Percentiles rank a stretch among this genome's conserved stretches.
These are phyloP conservation scores for Malthinus seriepunctatus DNA, from an alignment of 2,888 invertebrate species.

Conservation along the genomic window DNA sequence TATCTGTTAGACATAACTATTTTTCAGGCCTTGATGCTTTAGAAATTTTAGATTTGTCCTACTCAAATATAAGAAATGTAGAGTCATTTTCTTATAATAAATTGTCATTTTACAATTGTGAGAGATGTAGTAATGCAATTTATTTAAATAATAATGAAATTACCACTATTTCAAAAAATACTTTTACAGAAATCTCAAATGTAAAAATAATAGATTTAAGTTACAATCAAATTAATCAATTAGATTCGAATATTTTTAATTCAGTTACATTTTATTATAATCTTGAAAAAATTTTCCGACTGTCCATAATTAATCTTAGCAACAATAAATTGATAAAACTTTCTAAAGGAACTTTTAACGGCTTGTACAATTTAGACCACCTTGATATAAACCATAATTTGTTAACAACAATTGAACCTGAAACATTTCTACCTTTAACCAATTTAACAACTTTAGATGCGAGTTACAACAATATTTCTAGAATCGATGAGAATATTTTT, in stretches of 20 bases:
- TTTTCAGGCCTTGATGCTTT: too few relatives aligned
- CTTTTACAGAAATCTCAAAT: not conserved
- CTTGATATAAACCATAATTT: not conserved
- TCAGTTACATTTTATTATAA: too few relatives aligned
- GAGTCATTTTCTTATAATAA: too few relatives aligned
- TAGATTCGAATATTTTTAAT: too few relatives aligned
- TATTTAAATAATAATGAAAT: too few relatives aligned
- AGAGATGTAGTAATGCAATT: too few relatives aligned
- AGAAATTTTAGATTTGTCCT: too few relatives aligned
- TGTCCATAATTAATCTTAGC: too few relatives aligned
- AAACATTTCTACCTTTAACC: not conserved
- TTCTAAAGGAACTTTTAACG: not conserved
- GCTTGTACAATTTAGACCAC: not conserved
- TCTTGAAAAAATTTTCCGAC: too few relatives aligned
- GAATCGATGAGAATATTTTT: not conserved
- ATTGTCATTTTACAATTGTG: too few relatives aligned
- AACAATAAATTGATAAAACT: too few relatives aligned
- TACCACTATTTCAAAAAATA: not conserved
- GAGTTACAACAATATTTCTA: not conserved
- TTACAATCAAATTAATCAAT: not conserved
- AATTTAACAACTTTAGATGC: not conserved
- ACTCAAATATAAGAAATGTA: too few relatives aligned
- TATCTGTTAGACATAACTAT: not conserved
- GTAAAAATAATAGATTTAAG: constrained; percentile 1
- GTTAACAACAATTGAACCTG: not conserved